A percentile compares a stretch with the other conserved stretches of the same genome.
Evolutionary conservation across 2,797 vertebrate genomes (phyloP).

Genomic region (Huso huso): DNA sequence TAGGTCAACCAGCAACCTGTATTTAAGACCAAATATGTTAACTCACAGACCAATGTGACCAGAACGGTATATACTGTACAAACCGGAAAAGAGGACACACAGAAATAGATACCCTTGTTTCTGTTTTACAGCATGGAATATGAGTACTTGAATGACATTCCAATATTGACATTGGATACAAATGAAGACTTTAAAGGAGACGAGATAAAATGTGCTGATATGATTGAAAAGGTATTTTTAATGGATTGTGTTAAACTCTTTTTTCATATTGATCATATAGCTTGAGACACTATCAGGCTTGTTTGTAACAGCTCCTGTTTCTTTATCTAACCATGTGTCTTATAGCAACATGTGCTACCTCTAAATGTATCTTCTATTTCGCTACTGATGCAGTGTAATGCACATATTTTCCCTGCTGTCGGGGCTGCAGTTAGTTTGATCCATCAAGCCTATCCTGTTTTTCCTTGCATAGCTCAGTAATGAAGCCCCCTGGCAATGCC

Average conservation of each 20-base stretch:
- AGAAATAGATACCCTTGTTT: background rate
- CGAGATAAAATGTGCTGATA: too few relatives aligned
- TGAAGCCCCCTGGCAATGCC: conserved; percentile 24
- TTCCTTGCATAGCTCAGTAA: conserved; percentile 7
- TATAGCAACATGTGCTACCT: conserved; percentile 1
- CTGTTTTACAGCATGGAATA: conserved; percentile 65
- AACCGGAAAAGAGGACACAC: background rate
- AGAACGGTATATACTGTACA: too few relatives aligned
- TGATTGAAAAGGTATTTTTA: too few relatives aligned
- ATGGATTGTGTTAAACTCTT: too few relatives aligned
- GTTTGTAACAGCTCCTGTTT: conserved; percentile 75
- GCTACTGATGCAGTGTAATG: too few relatives aligned
- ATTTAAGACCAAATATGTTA: background rate
- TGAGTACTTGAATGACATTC: conserved; percentile 74
- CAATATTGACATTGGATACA: conserved; percentile 77
- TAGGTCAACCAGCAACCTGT: background rate
- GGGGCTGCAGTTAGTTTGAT: background rate
- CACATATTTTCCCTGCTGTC: too few relatives aligned
- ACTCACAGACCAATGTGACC: background rate
- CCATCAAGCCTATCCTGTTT: background rate
- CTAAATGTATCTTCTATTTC: conserved; percentile 7
- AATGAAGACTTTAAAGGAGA: conserved; percentile 72
- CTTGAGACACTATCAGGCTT: conserved; percentile 57
- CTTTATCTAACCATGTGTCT: conserved; percentile 7
- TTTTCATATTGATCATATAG: conserved; percentile 17